Base-by-base conservation (phyloP, 1,140 invertebrate genomes). In the Philopotamus ludificatus region DNA sequence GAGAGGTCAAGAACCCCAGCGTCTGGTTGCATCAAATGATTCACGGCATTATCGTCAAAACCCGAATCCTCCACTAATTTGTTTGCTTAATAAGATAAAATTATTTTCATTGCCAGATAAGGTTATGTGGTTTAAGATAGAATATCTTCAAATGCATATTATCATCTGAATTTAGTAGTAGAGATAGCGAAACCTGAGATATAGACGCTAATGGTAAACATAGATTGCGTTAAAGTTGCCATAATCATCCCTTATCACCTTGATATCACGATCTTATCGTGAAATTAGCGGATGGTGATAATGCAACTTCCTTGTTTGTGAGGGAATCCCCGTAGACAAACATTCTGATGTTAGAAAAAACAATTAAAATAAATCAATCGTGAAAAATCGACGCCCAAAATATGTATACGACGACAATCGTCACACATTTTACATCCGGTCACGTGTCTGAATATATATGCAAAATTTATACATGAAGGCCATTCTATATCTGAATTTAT, bases 51-150 rank as follows among this genome's bases (percentile, higher is more conserved):
- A 60, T 42, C 57, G 23, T 60, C 22, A 8, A 47, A n/a, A 15
- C 10, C 42, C 20, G 25, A 47, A 60, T 28, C 15, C 39, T 16
- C 42, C 47, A 58, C 9, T 58, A 41, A 51, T 49, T n/a, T 47
- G 50, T 63, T 51, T 63, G 53, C 50, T 51, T 34, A 51, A 63
- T 51, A 25, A 51, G 47, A 63, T 63, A 63, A 63, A 63, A 63
- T 63, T n/a, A 51, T 50, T 63, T 51, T 53, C 60, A 63, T 47
- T 60, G 26, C 41, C 54, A 47, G 57, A 60, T 60, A 60, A 60
- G 57, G 15, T 60, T 21, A 54, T 34, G 21, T 59, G 42, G 21
- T 41, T 44, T 59, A 59, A 59, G 20, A 47, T 47, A 60, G 28
- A 45, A 47, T 60, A 60, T 60, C 42, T 60, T 60, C 22, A 25